Percentiles rank a stretch among this genome's conserved stretches.
phyloP scores from a whole-genome alignment of 2,113 vertebrate genomes.

The Gopherus evgoodei region DNA sequence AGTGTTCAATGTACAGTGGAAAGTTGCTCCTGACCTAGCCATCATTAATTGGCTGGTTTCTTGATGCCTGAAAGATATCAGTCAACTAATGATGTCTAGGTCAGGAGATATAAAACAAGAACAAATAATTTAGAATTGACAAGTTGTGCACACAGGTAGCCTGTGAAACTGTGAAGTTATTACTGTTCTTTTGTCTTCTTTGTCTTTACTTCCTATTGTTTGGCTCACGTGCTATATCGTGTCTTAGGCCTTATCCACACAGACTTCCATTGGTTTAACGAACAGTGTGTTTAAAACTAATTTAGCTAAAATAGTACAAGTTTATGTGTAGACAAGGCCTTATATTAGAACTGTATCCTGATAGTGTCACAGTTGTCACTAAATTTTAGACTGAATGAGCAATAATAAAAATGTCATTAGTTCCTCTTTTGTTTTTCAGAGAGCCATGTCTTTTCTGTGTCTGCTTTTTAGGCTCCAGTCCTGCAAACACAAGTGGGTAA shows the following conservation, averaged over 20 bases:
- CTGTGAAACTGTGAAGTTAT: background rate
- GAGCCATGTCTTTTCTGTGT: fast-evolving
- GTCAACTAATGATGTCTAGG: background rate
- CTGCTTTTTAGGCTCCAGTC: background rate
- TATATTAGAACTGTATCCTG: background rate
- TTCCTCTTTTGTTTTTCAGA: background rate
- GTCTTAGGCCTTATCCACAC: background rate
- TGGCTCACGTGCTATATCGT: background rate
- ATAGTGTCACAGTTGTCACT: background rate
- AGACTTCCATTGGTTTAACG: background rate
- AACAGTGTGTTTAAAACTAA: background rate
- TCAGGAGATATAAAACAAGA: background rate
- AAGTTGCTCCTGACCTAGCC: background rate
- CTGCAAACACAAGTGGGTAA: background rate
- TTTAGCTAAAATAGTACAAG: background rate
- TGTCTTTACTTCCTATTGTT: background rate
- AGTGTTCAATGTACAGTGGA: background rate
- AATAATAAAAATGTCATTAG: background rate
- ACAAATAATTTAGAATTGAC: background rate
- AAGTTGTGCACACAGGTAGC: background rate
- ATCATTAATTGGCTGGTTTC: background rate
- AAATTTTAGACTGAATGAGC: background rate
- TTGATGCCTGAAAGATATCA: background rate
- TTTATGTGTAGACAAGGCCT: background rate
- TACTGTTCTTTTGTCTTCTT: background rate